Conservation (phyloP, 2,888 invertebrate genomes). For the Cartodere bifasciata region DNA sequence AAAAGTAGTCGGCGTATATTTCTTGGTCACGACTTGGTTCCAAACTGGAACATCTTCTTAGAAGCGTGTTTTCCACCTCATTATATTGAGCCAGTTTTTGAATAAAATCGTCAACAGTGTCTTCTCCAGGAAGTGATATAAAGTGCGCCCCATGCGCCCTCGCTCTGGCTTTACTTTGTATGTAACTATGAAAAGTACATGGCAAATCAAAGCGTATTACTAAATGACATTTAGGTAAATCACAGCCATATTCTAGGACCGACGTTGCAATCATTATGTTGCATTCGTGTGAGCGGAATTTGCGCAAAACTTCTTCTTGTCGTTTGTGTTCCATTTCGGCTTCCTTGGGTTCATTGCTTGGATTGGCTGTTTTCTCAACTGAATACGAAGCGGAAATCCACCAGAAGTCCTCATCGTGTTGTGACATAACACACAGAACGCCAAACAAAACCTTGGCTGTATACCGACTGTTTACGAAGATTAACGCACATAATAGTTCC, state of each 20-base stretch:
- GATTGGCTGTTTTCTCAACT: conserved; percentile 56
- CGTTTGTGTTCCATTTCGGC: conserved; percentile 66
- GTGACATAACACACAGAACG: conserved; percentile 60
- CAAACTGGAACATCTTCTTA: conserved; percentile 45
- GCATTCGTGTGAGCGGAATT: conserved; percentile 82
- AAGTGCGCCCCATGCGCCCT: conserved; percentile 67
- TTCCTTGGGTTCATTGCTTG: conserved; percentile 55
- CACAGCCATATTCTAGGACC: conserved; percentile 86
- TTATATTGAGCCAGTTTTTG: conserved; percentile 59
- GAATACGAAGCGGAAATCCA: conserved; percentile 69
- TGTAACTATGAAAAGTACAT: conserved; percentile 63
- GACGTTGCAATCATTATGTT: conserved; percentile 82
- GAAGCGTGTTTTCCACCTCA: conserved; percentile 40
- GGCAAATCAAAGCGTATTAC: conserved; percentile 81
- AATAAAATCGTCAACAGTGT: conserved; percentile 43
- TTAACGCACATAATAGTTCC: conserved; percentile 73
- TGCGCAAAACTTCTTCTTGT: conserved; percentile 78
- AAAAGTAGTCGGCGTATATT: conserved; percentile 53
- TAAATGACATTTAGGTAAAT: conserved; percentile 87
- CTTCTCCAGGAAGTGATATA: conserved; percentile 52
- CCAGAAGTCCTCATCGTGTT: conserved; percentile 50
- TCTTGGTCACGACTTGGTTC: conserved; percentile 62
- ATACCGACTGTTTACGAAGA: conserved; percentile 78
- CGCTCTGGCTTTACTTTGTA: conserved; percentile 77
- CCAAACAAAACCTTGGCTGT: conserved; percentile 82